Percentiles rank a stretch among this genome's conserved stretches.
Evolutionary conservation across 64 coral and sea anemone genomes (phyloP).

Genomic region (Orbicella faveolata): DNA sequence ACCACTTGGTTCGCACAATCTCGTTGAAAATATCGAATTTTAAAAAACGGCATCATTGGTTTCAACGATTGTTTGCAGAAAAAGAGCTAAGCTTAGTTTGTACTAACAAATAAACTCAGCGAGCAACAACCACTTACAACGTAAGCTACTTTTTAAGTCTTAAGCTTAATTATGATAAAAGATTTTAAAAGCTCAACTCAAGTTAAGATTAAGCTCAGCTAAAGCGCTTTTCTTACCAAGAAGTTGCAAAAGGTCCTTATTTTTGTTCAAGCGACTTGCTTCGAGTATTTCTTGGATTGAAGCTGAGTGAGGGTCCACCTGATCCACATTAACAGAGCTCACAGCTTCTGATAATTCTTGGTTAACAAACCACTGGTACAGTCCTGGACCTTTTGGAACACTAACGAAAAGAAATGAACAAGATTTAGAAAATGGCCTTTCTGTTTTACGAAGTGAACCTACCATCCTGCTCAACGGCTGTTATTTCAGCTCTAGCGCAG

Average conservation of each 20-base stretch:
- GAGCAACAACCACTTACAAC: too few species aligned
- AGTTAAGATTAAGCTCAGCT: not conserved
- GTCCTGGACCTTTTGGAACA: slow-evolving; percentile 24
- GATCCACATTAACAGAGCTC: slow-evolving; percentile 38
- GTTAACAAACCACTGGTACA: slow-evolving; percentile 30
- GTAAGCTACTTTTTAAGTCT: too few species aligned
- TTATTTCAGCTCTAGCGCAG: not conserved
- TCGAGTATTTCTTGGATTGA: slow-evolving; percentile 51
- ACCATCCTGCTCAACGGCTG: not conserved
- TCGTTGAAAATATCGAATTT: too few species aligned
- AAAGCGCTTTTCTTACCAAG: not conserved
- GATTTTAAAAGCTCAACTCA: not conserved
- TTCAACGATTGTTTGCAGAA: too few species aligned
- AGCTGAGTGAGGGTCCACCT: slow-evolving; percentile 3
- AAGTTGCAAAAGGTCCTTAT: slow-evolving; percentile 48
- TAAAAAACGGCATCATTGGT: too few species aligned
- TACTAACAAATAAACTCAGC: too few species aligned
- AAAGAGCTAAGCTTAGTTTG: too few species aligned
- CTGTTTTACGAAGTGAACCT: not conserved
- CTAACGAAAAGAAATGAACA: slow-evolving; percentile 24
- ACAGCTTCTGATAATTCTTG: slow-evolving; percentile 29
- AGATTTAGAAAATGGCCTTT: not conserved
- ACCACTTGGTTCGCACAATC: too few species aligned
- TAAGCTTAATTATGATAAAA: too few species aligned
- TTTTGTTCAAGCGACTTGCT: slow-evolving; percentile 50